Base-by-base conservation (phyloP, 1,140 invertebrate genomes). In the Heliconius congener region DNA sequence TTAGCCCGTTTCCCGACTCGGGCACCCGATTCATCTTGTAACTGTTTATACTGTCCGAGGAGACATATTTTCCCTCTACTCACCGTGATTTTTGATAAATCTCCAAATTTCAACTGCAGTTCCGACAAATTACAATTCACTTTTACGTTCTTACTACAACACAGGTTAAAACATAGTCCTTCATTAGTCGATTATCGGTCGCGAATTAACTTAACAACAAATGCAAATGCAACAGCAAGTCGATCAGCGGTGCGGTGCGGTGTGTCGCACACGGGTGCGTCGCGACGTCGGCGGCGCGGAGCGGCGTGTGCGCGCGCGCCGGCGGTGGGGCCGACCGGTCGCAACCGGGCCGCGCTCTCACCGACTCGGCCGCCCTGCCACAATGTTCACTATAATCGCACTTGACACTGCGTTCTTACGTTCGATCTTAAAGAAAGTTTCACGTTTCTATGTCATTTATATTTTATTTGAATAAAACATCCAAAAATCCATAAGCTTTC, bases 381-480 rank as follows among this genome's bases (percentile, higher is more conserved):
- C 91, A 82, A 81, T 77, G 85, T 85, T 88, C 79, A 81, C 88
- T 88, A 89, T 90, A 92, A 90, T 90, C 91, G 87, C 91, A 93
- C 91, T 94, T 94, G 93, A 94, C 91, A 94, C 91, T 89, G 90
- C 88, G 77, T 88, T 77, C 76, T 72, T 85, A 85, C 84, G 83
- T 90, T 87, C 88, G 85, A 90, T 90, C 84, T 86, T 85, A 84
- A 94, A 92, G 91, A 94, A 93, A 94, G 91, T 94, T 92, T 87
- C 91, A 88, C 90, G 88, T 91, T 90, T 93, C 89, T 92, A 88
- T 93, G 86, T 88, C 85, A 88, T 84, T 85, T 83, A 71, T 81
- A 66, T 82, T 83, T 81, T 74, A 76, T 19, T 60, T 78, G 50
- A 30, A 81, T 55, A 73, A 76, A 66, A 80, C 50, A 80, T 73